Evolutionary conservation across 2,888 invertebrate genomes (phyloP).

Genomic region (Anagyrus pseudococci): DNA sequence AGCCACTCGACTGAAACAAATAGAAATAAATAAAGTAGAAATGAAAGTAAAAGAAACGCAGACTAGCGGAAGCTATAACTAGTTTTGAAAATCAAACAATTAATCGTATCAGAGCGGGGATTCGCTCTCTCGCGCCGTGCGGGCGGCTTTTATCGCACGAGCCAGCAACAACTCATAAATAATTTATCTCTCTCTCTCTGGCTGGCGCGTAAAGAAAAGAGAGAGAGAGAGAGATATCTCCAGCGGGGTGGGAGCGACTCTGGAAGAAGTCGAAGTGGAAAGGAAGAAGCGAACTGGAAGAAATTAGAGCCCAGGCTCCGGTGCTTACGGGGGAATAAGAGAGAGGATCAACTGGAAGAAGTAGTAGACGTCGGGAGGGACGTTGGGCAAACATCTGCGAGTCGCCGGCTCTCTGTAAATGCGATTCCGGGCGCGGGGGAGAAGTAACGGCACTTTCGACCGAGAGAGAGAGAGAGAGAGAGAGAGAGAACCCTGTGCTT

Average conservation of each 20-base stretch:
- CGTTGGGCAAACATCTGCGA: constrained; percentile 40
- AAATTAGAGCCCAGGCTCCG: constrained; percentile 25
- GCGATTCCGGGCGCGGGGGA: constrained; percentile 42
- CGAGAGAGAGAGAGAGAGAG: too few species aligned
- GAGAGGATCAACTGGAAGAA: constrained; percentile 39
- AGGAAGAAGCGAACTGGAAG: constrained; percentile 19
- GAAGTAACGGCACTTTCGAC: neutral
- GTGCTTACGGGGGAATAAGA: neutral
- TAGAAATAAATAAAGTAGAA: too few species aligned
- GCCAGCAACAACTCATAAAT: constrained; percentile 46
- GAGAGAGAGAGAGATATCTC: too few species aligned
- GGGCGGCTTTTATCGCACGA: too few species aligned
- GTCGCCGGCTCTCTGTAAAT: constrained; percentile 41
- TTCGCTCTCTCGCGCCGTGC: too few species aligned
- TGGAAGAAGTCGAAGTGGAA: constrained; percentile 9
- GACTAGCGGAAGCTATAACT: too few species aligned
- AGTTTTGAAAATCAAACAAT: too few species aligned
- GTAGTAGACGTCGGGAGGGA: constrained; percentile 14
- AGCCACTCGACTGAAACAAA: too few species aligned
- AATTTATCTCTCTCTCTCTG: constrained; percentile 40
- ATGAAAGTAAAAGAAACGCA: too few species aligned
- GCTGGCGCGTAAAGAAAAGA: too few species aligned
- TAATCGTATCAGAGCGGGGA: too few species aligned
- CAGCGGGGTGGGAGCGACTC: neutral
- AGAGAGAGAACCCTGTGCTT: too few species aligned